A percentile compares a stretch with the other conserved stretches of the same genome.
phyloP scores from a whole-genome alignment of 1,140 invertebrate species.

The Aphaenogaster rudis region DNA sequence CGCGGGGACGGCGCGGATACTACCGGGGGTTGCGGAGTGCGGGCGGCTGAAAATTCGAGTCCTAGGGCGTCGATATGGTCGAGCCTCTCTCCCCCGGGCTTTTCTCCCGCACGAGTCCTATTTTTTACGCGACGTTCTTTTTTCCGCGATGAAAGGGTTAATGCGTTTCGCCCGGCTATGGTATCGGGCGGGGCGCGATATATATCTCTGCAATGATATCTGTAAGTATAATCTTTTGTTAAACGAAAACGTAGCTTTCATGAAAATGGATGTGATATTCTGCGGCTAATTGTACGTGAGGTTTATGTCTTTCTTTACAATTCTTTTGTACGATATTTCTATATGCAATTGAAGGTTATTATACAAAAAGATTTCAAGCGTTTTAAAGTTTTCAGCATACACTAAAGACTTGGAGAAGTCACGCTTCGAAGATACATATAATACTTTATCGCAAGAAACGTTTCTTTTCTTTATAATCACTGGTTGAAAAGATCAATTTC shows the following conservation, averaged over 20 bases:
- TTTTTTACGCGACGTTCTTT: constrained; percentile 63
- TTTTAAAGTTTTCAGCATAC: not conserved
- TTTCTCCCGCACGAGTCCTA: constrained; percentile 50
- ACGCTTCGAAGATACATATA: not conserved
- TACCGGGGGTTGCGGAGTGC: constrained; percentile 30
- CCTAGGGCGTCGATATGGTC: constrained; percentile 62
- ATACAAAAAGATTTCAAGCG: not conserved
- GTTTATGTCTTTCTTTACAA: not conserved
- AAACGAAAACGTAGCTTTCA: not conserved
- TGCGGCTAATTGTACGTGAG: not conserved
- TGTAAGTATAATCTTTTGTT: constrained; percentile 50
- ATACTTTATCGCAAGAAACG: not conserved
- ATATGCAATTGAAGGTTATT: not conserved
- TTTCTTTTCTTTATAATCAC: not conserved
- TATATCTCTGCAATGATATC: not conserved
- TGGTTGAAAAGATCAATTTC: not conserved
- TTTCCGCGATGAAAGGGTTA: constrained; percentile 60
- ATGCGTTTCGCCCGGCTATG: constrained; percentile 46
- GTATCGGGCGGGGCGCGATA: constrained; percentile 13
- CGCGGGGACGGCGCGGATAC: constrained; percentile 23
- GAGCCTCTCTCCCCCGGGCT: constrained; percentile 25
- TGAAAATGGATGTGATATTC: constrained; percentile 14
- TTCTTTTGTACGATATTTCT: not conserved
- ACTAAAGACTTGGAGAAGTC: not conserved
- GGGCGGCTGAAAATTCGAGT: constrained; percentile 57